Base-by-base conservation (phyloP, 2,888 invertebrate genomes). In the Cephus pulcher region DNA sequence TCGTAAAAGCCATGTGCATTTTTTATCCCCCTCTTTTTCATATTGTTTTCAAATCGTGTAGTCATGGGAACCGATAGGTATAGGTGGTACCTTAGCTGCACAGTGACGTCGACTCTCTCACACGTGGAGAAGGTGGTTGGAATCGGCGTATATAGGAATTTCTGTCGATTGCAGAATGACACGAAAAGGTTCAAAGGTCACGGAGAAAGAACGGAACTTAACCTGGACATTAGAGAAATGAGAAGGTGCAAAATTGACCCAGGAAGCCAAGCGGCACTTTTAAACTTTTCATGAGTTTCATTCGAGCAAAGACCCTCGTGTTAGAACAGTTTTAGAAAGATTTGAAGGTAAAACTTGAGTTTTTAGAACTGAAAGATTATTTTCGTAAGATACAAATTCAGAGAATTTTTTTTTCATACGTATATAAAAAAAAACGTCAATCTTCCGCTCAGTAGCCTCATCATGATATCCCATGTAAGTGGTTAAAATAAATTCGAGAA, bases 1-100 rank as follows among this genome's bases (percentile, higher is more conserved):
- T 85, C 87, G 87, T 89, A 88, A 89, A 89, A 88, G 86, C 83
- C 84, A 86, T 40, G 69, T 12, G 73, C 12, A 30, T 37, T 74
- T 23, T 76, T 75, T 75, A 76, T 75, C 79, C 68, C 73, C 73
- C 73, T 33, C 79, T 74, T 80, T 79, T 77, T 77, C 75, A 76
- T 56, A 76, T 74, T 81, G 76, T 73, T 86, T 86, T 82, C 86
- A 78, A 81, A 81, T 82, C 82, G 73, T 73, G 81, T 80, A 80
- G 80, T 80, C 83, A 85, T 85, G 86, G 83, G 82, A 86, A 85
- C 79, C 79, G 81, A 37, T 23, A 56, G 23, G 56, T 56, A 56
- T 56, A 56, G 56, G 56, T 56, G 23, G 56, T 56, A 9, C 56
- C 56, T 56, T 56, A 6, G 56, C 56, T 56, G 56, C 56, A 56